Conservation (phyloP, 2,888 invertebrate species). For the Antheraea assamensis region DNA sequence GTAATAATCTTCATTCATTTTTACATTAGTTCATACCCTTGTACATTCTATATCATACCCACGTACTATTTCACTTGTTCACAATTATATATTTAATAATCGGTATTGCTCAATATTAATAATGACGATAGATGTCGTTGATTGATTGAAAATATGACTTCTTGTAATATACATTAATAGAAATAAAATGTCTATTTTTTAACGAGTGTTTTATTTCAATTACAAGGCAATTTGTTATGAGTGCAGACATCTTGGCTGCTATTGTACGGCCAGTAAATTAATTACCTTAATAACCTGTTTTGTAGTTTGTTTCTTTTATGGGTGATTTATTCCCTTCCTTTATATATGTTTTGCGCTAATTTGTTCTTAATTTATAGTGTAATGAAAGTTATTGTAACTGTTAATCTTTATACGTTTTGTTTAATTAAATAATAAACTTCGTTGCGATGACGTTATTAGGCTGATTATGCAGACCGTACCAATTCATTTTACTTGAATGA, state of each 20-base stretch:
- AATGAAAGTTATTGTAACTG: not conserved
- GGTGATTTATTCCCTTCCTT: not conserved
- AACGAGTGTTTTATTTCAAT: constrained; percentile 28
- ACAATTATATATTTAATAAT: not conserved
- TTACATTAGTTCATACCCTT: too few species aligned
- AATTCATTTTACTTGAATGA: not conserved
- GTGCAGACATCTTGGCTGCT: not conserved
- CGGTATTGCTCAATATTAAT: not conserved
- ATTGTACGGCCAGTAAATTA: not conserved
- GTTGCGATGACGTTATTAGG: not conserved
- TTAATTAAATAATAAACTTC: not conserved
- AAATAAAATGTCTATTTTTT: constrained; percentile 32
- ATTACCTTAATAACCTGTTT: constrained; percentile 16
- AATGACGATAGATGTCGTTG: constrained; percentile 25
- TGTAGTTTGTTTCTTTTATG: not conserved
- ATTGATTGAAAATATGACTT: constrained; percentile 29
- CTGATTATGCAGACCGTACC: not conserved
- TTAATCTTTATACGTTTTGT: not conserved
- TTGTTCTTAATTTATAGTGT: not conserved
- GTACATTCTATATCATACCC: not conserved
- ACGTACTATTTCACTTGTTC: not conserved
- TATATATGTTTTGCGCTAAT: not conserved
- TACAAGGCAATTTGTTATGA: not conserved
- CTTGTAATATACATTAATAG: constrained; percentile 43
- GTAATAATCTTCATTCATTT: not conserved